Evolutionary conservation across 2,888 invertebrate genomes (phyloP), one percentile per base, ranked within the genome.

Genomic region (Caprella mutica): DNA sequence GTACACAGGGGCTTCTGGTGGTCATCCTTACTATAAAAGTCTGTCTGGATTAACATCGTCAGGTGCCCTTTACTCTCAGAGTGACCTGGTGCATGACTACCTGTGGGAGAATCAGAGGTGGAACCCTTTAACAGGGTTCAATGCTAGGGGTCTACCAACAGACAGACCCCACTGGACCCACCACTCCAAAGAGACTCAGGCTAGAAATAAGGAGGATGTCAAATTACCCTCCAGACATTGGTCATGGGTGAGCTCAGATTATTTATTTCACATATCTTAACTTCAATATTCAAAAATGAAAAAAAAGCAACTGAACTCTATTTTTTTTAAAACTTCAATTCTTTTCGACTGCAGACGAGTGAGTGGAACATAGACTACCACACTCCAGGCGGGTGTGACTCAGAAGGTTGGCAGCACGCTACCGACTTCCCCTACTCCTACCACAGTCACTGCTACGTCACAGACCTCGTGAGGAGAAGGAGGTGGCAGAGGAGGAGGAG

Each of bases 71-170:
- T 78, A 86, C 72, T 71, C 83, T 4, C 89, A 90, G 67, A 65
- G 66, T 21, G 92, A 92, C 71, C 84, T 84, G 12, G 85, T 88
- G 72, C 85, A 83, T 67, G 87, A 87, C 71, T 85, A 85, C 69
- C 86, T 91, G 17, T 93, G 91, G 72, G 93, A 93, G 75, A 93
- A 93, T 72, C 92, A 93, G 73, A 77, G 91, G 59, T 93, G 92
- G 92, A 90, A 90, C 77, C 91, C 91, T 0, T 78, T 92, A 3
- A 59, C 65, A 5, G 73, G 72, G 5, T 73, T 71, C 61, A 68
- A 70, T 23, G 58, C 68, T 55, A 68, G 69, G 48, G 68, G 71
- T 6, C 65, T 72, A 14, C 69, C 71, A 4, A 69, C 70, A 3
- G 70, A 71, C 57, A 58, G 69, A 21, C 83, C 85, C 69, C 86